A percentile compares a stretch with the other conserved stretches of the same genome.
Conservation (phyloP, 1,140 invertebrate species). For the Tetranychus cinnabarinus region DNA sequence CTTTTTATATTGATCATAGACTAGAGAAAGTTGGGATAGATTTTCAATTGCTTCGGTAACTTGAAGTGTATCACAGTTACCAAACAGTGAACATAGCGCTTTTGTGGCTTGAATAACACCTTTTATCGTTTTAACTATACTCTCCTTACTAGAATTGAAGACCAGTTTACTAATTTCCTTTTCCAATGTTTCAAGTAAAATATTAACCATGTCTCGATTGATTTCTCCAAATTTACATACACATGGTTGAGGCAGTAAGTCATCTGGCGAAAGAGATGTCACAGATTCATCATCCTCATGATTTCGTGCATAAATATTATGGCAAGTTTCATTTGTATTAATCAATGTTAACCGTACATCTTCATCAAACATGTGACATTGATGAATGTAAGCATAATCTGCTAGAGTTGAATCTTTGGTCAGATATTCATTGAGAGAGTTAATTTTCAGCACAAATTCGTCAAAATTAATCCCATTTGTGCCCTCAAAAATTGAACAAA, state of each 20-base stretch:
- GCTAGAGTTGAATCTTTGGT: constrained; percentile 36
- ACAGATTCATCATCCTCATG: constrained; percentile 20
- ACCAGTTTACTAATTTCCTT: constrained; percentile 20
- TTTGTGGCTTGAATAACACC: constrained; percentile 66
- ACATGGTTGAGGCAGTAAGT: constrained; percentile 6
- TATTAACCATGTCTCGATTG: constrained; percentile 17
- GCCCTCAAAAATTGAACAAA: constrained; percentile 26
- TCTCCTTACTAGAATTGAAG: background rate
- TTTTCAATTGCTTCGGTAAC: constrained; percentile 42
- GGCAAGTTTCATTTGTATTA: constrained; percentile 25
- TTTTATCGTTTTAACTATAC: constrained; percentile 22
- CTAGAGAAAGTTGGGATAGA: constrained; percentile 2
- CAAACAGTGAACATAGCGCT: constrained; percentile 63
- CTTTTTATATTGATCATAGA: background rate
- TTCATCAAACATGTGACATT: constrained; percentile 74
- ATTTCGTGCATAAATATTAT: constrained; percentile 41
- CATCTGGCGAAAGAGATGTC: constrained; percentile 7
- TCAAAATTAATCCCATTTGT: constrained; percentile 11
- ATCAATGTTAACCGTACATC: constrained; percentile 51
- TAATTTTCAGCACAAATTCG: constrained; percentile 33
- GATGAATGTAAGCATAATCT: constrained; percentile 77
- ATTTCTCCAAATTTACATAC: constrained; percentile 6
- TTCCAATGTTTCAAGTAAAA: constrained; percentile 22
- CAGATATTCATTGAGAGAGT: constrained; percentile 55
- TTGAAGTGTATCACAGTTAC: constrained; percentile 60